Evolutionary conservation across 2,113 vertebrate genomes (phyloP).

Genomic region (Lophochroa leadbeateri): DNA sequence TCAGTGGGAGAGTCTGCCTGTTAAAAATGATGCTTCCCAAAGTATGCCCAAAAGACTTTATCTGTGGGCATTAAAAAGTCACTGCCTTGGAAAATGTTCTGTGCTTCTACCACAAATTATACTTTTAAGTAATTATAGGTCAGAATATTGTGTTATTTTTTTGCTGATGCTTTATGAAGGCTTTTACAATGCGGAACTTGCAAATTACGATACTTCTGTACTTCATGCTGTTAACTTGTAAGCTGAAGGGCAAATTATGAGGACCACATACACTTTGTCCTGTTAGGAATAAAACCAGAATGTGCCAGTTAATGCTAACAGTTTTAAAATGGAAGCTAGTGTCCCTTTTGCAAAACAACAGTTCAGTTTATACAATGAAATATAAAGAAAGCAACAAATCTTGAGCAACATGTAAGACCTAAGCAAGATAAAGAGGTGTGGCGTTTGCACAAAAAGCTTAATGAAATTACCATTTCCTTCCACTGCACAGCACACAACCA

Average conservation of each 20-base stretch:
- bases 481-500: background rate
- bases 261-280: background rate
- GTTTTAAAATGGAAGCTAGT: background rate
- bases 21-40: background rate
- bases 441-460: slow-evolving; percentile 13
- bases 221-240: background rate
- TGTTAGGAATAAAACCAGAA: background rate
- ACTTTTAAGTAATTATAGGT: background rate
- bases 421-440: background rate
- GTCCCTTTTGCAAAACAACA: background rate
- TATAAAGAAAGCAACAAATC: background rate
- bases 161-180: background rate
- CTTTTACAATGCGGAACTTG: background rate
- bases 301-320: background rate
- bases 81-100: background rate
- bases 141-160: background rate
- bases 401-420: background rate
- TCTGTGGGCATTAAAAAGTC: background rate
- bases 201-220: background rate
- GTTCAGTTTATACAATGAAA: background rate
- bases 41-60: background rate
- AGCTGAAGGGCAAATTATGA: background rate
- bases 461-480: slow-evolving; percentile 15
- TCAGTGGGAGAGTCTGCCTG: background rate
- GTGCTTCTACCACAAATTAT: background rate